Percentiles rank a stretch among this genome's conserved stretches.
These are phyloP conservation scores for Gisinianus flammeolus DNA, from an alignment of 2,888 invertebrate genomes.

Conservation along the genomic window DNA sequence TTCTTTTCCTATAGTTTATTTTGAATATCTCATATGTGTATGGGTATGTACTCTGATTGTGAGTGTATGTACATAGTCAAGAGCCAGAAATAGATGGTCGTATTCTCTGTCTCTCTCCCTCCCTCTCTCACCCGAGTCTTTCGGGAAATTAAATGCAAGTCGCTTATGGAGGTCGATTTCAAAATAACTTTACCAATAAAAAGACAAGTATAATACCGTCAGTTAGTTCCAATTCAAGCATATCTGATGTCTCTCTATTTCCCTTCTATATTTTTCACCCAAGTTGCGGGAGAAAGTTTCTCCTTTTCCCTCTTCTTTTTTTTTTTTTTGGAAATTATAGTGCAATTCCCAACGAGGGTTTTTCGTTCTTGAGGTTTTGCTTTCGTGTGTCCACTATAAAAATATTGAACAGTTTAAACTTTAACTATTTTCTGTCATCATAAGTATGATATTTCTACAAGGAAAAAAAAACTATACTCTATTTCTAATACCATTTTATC, in stretches of 20 bases:
- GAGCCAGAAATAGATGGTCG: background rate
- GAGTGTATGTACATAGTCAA: background rate
- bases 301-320: background rate
- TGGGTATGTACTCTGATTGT: background rate
- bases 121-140: background rate
- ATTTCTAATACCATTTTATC: too few species aligned
- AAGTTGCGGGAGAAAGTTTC: too few species aligned
- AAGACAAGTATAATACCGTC: too few species aligned
- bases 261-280: too few species aligned
- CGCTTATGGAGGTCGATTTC: background rate
- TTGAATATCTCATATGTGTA: background rate
- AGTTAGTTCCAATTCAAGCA: too few species aligned
- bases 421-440: too few species aligned
- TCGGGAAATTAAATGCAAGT: background rate
- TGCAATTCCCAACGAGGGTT: background rate
- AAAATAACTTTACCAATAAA: constrained; percentile 2
- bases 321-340: background rate
- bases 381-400: too few species aligned
- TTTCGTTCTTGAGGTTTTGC: too few species aligned
- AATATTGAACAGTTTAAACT: too few species aligned
- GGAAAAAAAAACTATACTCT: too few species aligned
- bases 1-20: background rate
- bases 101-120: background rate
- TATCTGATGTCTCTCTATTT: too few species aligned
- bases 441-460: too few species aligned